phyloP scores from a whole-genome alignment of 1,140 invertebrate species.

The Battus philenor region DNA sequence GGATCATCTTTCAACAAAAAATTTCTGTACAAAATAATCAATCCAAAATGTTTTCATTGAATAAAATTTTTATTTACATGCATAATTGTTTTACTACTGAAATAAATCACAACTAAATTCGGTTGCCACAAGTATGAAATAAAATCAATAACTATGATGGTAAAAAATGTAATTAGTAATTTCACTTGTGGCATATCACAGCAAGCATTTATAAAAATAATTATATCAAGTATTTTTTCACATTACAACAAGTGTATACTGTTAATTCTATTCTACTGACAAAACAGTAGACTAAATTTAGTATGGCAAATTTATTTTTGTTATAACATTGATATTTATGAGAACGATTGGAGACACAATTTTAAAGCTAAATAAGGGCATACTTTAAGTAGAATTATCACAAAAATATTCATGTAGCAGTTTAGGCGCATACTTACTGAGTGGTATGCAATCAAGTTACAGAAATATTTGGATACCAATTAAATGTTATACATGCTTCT shows the following conservation, averaged over 20 bases:
- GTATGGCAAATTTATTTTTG: too few species aligned
- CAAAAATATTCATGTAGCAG: too few species aligned
- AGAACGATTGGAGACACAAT: too few species aligned
- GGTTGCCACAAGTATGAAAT: constrained; percentile 28
- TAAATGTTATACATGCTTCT: too few species aligned
- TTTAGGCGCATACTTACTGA: too few species aligned
- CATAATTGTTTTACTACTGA: constrained; percentile 25
- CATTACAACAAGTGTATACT: constrained; percentile 13
- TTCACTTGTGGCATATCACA: constrained; percentile 35
- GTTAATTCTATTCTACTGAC: background rate
- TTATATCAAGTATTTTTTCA: constrained; percentile 10
- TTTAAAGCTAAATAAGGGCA: too few species aligned
- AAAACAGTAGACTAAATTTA: too few species aligned
- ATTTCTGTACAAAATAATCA: constrained; percentile 1
- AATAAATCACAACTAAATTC: constrained; percentile 31
- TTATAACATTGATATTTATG: too few species aligned
- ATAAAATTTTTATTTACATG: constrained; percentile 36
- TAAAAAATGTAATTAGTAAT: constrained; percentile 10
- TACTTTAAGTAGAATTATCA: too few species aligned
- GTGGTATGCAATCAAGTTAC: too few species aligned
- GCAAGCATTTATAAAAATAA: constrained; percentile 38
- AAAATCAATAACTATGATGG: constrained; percentile 17
- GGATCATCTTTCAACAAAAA: too few species aligned
- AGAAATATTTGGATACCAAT: too few species aligned
- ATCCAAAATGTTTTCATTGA: constrained; percentile 16